Evolutionary conservation across 2,113 vertebrate species (phyloP), one percentile per base, ranked within the genome.

Genomic region (Chloropsis cyanopogon): DNA sequence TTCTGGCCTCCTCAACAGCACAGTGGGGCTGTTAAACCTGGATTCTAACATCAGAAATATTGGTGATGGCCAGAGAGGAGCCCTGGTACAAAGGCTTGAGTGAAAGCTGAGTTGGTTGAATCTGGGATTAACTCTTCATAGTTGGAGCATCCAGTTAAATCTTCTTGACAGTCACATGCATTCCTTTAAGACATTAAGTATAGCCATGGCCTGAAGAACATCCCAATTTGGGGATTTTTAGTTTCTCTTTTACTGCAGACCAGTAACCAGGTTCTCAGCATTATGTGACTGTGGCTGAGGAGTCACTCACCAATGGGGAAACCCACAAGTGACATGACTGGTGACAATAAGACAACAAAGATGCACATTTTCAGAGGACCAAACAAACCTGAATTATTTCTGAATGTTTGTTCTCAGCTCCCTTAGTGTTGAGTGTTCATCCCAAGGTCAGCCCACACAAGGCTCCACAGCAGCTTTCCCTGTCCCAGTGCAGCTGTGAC

Each of bases 371-470:
- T 85, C 57, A 76, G 22, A 23, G 76, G 22, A 47, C 33, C 50
- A 28, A 83, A 33, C 10, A 68, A 68, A 61, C 10, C 5, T 5
- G 41, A 80, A 46, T 42, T 12, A 37, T 66, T 80, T 82, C n/a
- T 28, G 59, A 41, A 14, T 86, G 54, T 11, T 42, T 66, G 39
- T 77, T 68, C 52, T 95, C 3, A 68, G 31, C 28, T 65, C 54
- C 39, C 33, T 28, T 14, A 18, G 14, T 44, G 28, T 0, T 35
- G 42, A 41, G 39, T 37, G 31, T 29, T 57, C 11, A 14, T 35
- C 41, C 57, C 15, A 37, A 29, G 46, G 57, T 37, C 42, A 76
- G 53, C n/a, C 46, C 33, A 19, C 2, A 2, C 0, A 0, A 66
- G 61, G 23, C 46, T 79, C 77, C 50, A 21, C 35, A 47, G 61